Percentiles rank a stretch among this genome's conserved stretches.
Conservation (phyloP, 2,888 invertebrate genomes). For the Brachylomia viminalis region DNA sequence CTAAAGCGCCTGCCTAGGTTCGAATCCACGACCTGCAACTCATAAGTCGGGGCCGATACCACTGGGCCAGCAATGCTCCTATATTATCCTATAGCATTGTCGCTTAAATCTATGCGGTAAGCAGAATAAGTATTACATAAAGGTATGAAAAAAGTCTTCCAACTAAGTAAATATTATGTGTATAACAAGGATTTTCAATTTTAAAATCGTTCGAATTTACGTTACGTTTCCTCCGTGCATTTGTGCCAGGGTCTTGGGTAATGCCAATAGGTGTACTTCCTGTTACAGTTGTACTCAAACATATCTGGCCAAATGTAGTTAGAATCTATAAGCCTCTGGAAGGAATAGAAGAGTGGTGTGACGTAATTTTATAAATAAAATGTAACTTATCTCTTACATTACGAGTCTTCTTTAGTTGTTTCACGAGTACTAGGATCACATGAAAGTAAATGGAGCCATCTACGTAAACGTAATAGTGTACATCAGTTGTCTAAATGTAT, state of each 20-base stretch:
- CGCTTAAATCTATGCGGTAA: neutral
- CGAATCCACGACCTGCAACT: too few relatives aligned
- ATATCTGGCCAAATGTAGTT: neutral
- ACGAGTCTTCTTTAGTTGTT: conserved; percentile 24
- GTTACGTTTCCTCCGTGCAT: too few relatives aligned
- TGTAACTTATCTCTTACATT: conserved; percentile 32
- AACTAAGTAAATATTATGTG: neutral
- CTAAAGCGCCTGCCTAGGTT: too few relatives aligned
- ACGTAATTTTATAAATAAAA: neutral
- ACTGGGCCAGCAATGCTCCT: too few relatives aligned
- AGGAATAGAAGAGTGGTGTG: neutral
- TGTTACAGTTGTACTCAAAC: too few relatives aligned
- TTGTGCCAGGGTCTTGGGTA: neutral
- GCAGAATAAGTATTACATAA: neutral
- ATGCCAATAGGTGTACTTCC: neutral
- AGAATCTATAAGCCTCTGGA: neutral
- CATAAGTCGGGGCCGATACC: too few relatives aligned
- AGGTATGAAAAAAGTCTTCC: neutral
- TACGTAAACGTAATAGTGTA: conserved; percentile 49
- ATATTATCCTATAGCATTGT: neutral
- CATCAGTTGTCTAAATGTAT: conserved; percentile 57
- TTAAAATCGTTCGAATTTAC: neutral
- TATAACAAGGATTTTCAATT: neutral
- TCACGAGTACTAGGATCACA: conserved; percentile 40
- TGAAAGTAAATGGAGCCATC: conserved; percentile 64